Evolutionary conservation across 1,140 invertebrate species (phyloP).

Genomic region (Globodera ellingtonae): DNA sequence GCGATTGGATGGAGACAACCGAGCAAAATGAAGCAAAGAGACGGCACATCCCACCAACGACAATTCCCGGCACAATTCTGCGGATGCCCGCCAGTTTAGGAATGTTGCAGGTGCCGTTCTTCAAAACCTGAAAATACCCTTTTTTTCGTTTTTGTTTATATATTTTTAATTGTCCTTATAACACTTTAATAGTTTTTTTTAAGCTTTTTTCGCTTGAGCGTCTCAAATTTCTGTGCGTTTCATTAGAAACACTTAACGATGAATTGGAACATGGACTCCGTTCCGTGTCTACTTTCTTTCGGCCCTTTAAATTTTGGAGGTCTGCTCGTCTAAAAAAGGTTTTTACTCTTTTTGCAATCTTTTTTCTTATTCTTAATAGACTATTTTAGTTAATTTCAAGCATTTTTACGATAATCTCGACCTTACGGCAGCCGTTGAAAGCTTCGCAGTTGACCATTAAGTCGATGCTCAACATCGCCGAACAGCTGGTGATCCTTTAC

Average conservation of each 20-base stretch:
- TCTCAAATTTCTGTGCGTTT: conserved; percentile 3
- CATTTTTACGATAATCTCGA: not conserved
- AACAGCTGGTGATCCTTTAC: not conserved
- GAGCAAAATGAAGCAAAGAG: not conserved
- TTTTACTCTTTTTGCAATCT: not conserved
- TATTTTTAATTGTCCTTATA: too few species aligned
- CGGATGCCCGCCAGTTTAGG: not conserved
- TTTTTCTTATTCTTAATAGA: not conserved
- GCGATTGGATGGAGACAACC: not conserved
- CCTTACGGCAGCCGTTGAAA: not conserved
- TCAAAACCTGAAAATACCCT: not conserved
- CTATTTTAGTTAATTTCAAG: not conserved
- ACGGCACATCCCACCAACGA: not conserved
- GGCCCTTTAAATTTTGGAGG: not conserved
- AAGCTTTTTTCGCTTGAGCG: not conserved
- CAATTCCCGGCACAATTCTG: not conserved
- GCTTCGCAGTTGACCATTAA: conserved; percentile 25
- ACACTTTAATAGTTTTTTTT: not conserved
- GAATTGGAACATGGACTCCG: not conserved
- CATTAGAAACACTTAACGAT: not conserved
- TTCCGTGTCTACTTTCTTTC: not conserved
- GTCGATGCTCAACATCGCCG: not conserved
- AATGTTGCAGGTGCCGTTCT: not conserved
- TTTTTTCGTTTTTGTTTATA: not conserved
- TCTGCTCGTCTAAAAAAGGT: conserved; percentile 1